Conservation (phyloP, 1,140 invertebrate species). For the Pissodes strobi region DNA sequence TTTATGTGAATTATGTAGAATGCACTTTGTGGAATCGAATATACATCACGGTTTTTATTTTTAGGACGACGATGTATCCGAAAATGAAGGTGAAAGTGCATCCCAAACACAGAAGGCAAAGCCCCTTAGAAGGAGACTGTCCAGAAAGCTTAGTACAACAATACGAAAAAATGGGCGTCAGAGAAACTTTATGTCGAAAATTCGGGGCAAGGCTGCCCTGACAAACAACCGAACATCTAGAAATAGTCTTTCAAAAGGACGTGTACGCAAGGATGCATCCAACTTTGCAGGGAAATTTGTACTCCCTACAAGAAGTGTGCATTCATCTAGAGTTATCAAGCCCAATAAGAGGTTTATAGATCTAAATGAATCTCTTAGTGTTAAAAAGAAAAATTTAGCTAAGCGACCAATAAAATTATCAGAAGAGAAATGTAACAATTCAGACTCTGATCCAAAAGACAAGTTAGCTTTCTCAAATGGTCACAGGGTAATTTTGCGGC, state of each 20-base stretch:
- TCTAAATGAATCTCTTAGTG: slow-evolving; percentile 48
- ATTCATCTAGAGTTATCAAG: slow-evolving; percentile 87
- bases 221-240: slow-evolving; percentile 49
- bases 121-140: slow-evolving; percentile 39
- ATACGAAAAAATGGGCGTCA: slow-evolving; percentile 42
- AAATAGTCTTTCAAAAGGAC: slow-evolving; percentile 50
- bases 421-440: slow-evolving; percentile 41
- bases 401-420: slow-evolving; percentile 47
- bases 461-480: slow-evolving; percentile 60
- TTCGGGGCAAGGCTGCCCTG: slow-evolving; percentile 37
- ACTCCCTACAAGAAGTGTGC: slow-evolving; percentile 79
- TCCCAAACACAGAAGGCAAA: slow-evolving; percentile 36
- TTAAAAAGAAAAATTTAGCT: slow-evolving; percentile 47
- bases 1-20: slow-evolving; percentile 13
- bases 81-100: slow-evolving; percentile 40
- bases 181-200: slow-evolving; percentile 45
- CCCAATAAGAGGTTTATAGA: slow-evolving; percentile 83
- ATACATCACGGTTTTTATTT: slow-evolving; percentile 23
- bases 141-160: slow-evolving; percentile 43
- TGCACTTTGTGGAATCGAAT: neutral
- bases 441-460: slow-evolving; percentile 50
- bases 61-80: slow-evolving; percentile 40
- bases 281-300: slow-evolving; percentile 73
- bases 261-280: slow-evolving; percentile 55
- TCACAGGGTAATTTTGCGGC: slow-evolving; percentile 69